A percentile compares a stretch with the other conserved stretches of the same genome.
Conservation (phyloP, 2,797 vertebrate genomes). For the Hyperoplus lanceolatus region DNA sequence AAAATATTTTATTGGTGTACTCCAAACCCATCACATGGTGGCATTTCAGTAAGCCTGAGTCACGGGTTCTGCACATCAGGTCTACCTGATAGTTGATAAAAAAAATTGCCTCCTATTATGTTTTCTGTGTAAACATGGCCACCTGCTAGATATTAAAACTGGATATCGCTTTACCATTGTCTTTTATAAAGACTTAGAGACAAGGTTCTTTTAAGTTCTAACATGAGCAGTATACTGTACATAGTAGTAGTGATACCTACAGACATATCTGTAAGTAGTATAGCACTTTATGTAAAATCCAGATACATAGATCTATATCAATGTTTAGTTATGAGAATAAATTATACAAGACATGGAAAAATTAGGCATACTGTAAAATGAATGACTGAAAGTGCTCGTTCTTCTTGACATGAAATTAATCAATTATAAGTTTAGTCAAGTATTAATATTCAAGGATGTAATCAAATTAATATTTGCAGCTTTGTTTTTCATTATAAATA, state of each 20-base stretch:
- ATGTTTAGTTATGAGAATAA: not conserved
- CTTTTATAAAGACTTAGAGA: not conserved
- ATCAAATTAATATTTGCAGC: not conserved
- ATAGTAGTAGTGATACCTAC: too few relatives aligned
- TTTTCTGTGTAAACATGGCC: not conserved
- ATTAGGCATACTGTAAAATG: too few relatives aligned
- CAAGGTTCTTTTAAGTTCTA: not conserved
- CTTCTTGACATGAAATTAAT: not conserved
- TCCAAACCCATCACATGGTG: not conserved
- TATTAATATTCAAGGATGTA: not conserved
- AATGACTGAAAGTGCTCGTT: not conserved
- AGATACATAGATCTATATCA: not conserved
- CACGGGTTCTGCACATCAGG: conserved; percentile 6
- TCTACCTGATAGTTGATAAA: not conserved
- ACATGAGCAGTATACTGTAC: not conserved
- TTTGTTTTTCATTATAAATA: not conserved
- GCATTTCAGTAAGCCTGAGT: not conserved
- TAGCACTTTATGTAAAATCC: not conserved
- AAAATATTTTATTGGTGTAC: too few relatives aligned
- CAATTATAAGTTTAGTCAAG: not conserved
- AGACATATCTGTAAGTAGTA: not conserved
- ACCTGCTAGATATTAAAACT: not conserved
- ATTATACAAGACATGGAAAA: not conserved
- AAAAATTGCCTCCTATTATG: not conserved
- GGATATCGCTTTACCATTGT: not conserved